Percentiles rank a stretch among this genome's conserved stretches.
Evolutionary conservation across 2,797 vertebrate genomes (phyloP).

Genomic region (Danio aesculapii): DNA sequence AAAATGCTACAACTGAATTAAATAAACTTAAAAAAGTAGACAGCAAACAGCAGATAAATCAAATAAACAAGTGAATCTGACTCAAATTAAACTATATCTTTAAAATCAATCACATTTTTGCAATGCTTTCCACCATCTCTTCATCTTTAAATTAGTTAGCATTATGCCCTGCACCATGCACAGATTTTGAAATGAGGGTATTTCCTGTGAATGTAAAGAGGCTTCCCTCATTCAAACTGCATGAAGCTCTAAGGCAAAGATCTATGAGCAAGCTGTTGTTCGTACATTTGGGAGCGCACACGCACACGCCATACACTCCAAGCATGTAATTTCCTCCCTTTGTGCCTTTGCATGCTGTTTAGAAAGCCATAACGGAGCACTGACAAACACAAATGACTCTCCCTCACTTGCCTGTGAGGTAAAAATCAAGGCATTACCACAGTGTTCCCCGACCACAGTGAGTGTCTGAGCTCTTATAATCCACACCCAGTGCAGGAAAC

Average conservation of each 20-base stretch:
- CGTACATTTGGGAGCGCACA: constrained; percentile 13
- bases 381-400: constrained; percentile 61
- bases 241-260: constrained; percentile 32
- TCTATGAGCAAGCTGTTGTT: constrained; percentile 22
- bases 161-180: not conserved
- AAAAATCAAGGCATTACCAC: constrained; percentile 32
- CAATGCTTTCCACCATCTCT: not conserved
- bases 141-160: constrained; percentile 20
- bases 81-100: not conserved
- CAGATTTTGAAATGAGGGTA: constrained; percentile 39
- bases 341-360: constrained; percentile 36
- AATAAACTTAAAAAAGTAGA: not conserved
- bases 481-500: constrained; percentile 32
- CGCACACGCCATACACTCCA: constrained; percentile 19
- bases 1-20: not conserved
- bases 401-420: constrained; percentile 51
- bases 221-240: constrained; percentile 33
- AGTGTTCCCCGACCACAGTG: constrained; percentile 23
- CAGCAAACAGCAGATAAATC: not conserved
- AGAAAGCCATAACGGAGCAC: constrained; percentile 37
- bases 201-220: constrained; percentile 48
- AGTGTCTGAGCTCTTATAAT: constrained; percentile 34
- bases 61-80: not conserved
- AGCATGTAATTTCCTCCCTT: constrained; percentile 44
- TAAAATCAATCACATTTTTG: not conserved